phyloP scores from a whole-genome alignment of 2,113 vertebrate species.

The Pseudopipra pipra region DNA sequence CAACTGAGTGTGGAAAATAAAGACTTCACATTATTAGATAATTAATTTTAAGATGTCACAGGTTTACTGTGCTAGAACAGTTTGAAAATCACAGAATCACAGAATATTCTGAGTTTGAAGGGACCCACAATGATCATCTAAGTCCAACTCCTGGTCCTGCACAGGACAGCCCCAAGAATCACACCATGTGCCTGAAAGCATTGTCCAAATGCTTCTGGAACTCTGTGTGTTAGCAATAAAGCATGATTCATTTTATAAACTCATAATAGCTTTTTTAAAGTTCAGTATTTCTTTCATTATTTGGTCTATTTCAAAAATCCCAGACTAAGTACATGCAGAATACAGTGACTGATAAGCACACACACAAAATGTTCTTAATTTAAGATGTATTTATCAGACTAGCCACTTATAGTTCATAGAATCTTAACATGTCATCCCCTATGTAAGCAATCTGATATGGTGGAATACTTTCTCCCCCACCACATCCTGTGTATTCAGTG shows the following conservation, averaged over 20 bases:
- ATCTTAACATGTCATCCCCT: not conserved
- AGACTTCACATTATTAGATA: not conserved
- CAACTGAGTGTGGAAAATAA: not conserved
- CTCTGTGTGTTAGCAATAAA: not conserved
- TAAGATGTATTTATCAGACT: not conserved
- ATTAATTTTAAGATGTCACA: not conserved
- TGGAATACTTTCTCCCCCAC: not conserved
- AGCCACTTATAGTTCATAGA: not conserved
- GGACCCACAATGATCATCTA: not conserved
- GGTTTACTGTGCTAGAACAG: not conserved
- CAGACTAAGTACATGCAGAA: not conserved
- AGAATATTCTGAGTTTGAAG: not conserved
- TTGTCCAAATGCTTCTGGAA: not conserved
- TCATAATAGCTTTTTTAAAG: not conserved
- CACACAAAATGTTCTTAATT: not conserved
- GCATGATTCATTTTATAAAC: not conserved
- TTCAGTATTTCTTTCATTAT: not conserved
- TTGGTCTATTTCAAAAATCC: not conserved
- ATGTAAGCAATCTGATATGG: not conserved
- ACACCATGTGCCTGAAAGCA: not conserved
- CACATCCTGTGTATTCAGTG: not conserved
- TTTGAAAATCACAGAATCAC: not conserved
- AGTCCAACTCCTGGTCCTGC: not conserved
- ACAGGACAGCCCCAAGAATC: not conserved
- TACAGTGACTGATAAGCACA: not conserved